Evolutionary conservation across 2,888 invertebrate species (phyloP), one percentile per base, ranked within the genome.

Genomic region (Hyles lineata): DNA sequence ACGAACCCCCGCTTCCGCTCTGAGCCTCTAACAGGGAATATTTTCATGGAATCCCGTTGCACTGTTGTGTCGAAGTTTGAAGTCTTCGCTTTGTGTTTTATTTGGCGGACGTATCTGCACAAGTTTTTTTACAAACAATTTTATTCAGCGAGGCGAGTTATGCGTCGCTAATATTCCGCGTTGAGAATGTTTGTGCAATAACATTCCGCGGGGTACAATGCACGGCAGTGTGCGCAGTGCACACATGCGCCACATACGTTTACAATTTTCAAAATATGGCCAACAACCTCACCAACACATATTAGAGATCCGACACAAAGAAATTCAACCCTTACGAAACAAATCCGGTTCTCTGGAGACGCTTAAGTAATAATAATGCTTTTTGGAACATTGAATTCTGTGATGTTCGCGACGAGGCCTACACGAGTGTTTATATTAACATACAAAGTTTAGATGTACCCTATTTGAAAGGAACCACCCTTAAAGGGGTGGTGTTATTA

Each of bases 361-460:
- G 80, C 81, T 86, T 87, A 86, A 86, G 83, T 87, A 87, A 89
- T 88, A 88, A 89, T 89, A 89, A 85, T 83, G 85, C 84, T 87
- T 87, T 81, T 85, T 85, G 85, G 84, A 87, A 89, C 88, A 89
- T 89, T 89, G 88, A 90, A 89, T 89, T 86, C 84, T 84, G 84
- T 85, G 83, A 85, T 89, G 87, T 90, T 90, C 86, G 81, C 86
- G 85, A 82, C 82, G 86, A 86, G 87, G 87, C 89, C 90, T 90
- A 92, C 91, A 92, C 80, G 89, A 90, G 90, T 92, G 90, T 91
- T 92, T 92, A 88, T 91, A 92, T 91, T 92, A 91, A 90, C 91
- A 92, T 91, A 91, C 90, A 88, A 91, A 92, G 89, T 92, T 91
- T 87, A 85, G 90, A 85, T 87, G 87, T 87, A 85, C 87, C 86